Evolutionary conservation across 30 jellyfish, hydroid and myxozoan species (phyloP).

Genomic region (Sanderia malayensis): DNA sequence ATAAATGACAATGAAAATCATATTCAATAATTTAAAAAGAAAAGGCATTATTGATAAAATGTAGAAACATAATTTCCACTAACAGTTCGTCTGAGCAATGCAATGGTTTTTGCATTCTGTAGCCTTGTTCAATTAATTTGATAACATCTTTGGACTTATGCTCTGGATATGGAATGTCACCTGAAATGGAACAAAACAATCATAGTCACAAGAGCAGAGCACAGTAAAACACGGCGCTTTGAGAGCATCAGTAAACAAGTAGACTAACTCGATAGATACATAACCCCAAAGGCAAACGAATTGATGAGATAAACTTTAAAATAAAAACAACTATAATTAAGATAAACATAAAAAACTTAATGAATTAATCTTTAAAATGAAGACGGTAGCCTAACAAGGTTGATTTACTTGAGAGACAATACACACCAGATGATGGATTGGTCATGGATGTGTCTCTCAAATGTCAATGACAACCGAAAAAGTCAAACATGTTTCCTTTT

Average conservation of each 20-base stretch:
- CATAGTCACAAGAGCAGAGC: too few relatives aligned
- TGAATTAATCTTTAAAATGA: too few relatives aligned
- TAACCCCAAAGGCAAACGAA: not conserved
- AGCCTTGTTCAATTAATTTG: constrained; percentile 22
- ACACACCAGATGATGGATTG: too few relatives aligned
- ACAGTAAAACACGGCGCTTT: not conserved
- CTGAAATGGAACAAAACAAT: too few relatives aligned
- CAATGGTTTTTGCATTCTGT: constrained; percentile 36
- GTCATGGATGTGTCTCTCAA: too few relatives aligned
- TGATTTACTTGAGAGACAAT: too few relatives aligned
- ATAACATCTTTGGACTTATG: constrained; percentile 36
- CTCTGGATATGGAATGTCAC: constrained; percentile 59
- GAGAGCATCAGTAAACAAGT: not conserved
- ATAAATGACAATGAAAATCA: not conserved
- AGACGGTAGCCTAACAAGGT: too few relatives aligned
- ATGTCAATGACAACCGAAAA: too few relatives aligned
- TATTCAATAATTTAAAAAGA: not conserved
- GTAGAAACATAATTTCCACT: not conserved
- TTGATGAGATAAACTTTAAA: not conserved
- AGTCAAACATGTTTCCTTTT: too few relatives aligned
- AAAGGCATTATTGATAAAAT: not conserved
- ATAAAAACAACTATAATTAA: not conserved
- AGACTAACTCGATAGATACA: not conserved
- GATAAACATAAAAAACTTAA: not conserved
- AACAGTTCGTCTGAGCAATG: constrained; percentile 52